Conservation (phyloP, 2,797 vertebrate genomes). For the Eremophila alpestris region DNA sequence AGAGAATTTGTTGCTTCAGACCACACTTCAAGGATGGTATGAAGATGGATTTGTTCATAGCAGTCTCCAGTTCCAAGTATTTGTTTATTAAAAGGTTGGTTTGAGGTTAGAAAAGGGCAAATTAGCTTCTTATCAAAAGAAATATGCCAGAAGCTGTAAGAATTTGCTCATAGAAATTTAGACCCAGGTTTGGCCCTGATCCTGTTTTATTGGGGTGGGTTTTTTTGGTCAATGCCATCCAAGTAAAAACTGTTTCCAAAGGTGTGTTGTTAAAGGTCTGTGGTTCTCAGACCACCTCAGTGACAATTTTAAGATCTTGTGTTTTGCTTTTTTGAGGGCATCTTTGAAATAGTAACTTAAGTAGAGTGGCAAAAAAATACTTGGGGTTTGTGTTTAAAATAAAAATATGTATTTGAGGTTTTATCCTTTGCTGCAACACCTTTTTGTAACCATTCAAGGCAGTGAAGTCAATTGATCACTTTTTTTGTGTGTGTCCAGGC, state of each 20-base stretch:
- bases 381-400: not conserved
- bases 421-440: not conserved
- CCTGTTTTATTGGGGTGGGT: not conserved
- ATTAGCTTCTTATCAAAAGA: not conserved
- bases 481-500: not conserved
- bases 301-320: not conserved
- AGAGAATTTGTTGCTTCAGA: not conserved
- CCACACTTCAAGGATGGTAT: not conserved
- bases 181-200: not conserved
- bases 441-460: not conserved
- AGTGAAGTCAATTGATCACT: not conserved
- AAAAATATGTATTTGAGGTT: not conserved
- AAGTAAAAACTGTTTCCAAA: not conserved
- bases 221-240: fast-evolving
- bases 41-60: not conserved
- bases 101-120: not conserved
- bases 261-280: not conserved
- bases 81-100: not conserved
- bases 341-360: not conserved
- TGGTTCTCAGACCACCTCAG: not conserved
- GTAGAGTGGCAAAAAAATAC: not conserved
- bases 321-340: not conserved
- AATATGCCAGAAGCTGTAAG: not conserved
- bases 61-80: not conserved
- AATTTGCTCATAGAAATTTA: not conserved